phyloP scores from a whole-genome alignment of 2,113 vertebrate genomes.

The Oxyura jamaicensis region DNA sequence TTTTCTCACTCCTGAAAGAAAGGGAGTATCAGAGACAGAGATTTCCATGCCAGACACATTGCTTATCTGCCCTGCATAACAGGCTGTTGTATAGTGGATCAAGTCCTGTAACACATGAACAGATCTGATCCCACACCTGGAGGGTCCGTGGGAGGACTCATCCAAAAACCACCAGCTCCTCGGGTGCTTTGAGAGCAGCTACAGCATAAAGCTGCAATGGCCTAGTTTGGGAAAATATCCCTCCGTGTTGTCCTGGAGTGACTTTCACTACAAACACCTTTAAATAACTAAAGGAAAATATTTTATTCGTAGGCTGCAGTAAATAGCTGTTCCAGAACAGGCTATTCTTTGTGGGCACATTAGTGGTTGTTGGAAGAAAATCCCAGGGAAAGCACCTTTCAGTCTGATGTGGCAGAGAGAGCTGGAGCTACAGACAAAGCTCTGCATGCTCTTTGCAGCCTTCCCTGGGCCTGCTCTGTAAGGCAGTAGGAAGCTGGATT shows the following conservation, averaged over 20 bases:
- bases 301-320: not conserved
- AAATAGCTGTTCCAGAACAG: not conserved
- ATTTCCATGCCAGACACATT: not conserved
- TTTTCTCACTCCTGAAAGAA: not conserved
- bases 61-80: not conserved
- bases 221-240: not conserved
- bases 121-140: not conserved
- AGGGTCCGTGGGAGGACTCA: conserved; percentile 16
- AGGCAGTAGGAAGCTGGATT: not conserved
- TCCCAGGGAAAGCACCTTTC: not conserved
- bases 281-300: not conserved
- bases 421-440: not conserved
- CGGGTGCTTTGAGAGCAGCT: not conserved
- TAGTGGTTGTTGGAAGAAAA: not conserved
- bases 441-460: not conserved
- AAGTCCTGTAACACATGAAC: not conserved
- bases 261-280: not conserved
- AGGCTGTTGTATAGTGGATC: not conserved
- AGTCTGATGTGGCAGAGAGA: not conserved
- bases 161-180: not conserved
- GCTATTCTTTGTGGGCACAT: not conserved
- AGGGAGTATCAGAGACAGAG: not conserved
- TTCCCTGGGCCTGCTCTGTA: not conserved
- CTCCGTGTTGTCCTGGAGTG: not conserved
- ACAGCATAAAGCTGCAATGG: not conserved